Evolutionary conservation across 1,140 invertebrate genomes (phyloP).

Genomic region (Eriocheir sinensis): DNA sequence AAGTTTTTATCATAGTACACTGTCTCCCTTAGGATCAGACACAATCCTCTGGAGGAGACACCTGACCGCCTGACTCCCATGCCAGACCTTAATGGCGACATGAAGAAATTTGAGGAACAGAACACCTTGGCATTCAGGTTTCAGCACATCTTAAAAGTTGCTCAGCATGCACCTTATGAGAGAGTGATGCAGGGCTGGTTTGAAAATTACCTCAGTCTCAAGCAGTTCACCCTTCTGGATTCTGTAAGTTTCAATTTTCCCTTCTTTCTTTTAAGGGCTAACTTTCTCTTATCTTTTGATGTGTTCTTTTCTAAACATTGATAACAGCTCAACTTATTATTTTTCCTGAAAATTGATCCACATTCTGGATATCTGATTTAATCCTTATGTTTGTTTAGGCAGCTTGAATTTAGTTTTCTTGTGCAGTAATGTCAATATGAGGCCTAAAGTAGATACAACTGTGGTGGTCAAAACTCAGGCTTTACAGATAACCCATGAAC

Average conservation of each 20-base stretch:
- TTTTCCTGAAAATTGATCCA: too few relatives aligned
- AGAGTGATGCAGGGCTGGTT: slow-evolving; percentile 78
- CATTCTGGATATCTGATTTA: too few relatives aligned
- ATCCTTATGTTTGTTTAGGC: too few relatives aligned
- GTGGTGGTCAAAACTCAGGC: too few relatives aligned
- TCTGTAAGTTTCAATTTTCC: slow-evolving; percentile 39
- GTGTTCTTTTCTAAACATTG: too few relatives aligned
- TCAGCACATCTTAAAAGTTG: slow-evolving; percentile 51
- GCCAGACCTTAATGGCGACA: slow-evolving; percentile 62
- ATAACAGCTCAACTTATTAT: too few relatives aligned
- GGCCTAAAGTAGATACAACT: too few relatives aligned
- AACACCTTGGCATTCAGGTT: slow-evolving; percentile 29
- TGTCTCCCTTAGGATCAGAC: slow-evolving; percentile 35
- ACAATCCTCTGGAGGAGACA: slow-evolving; percentile 8
- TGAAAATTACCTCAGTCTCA: slow-evolving; percentile 77
- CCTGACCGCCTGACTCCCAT: slow-evolving; percentile 28
- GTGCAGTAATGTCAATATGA: too few relatives aligned
- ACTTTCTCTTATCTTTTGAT: background rate
- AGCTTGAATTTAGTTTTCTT: too few relatives aligned
- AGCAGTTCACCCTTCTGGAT: slow-evolving; percentile 49
- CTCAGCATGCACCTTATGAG: slow-evolving; percentile 74
- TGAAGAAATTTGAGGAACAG: slow-evolving; percentile 62
- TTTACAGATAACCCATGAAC: slow-evolving; percentile 26
- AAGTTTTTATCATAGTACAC: background rate
- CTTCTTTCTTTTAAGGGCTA: too few relatives aligned